Conservation (phyloP, 2,113 vertebrate species). For the Numenius arquata region DNA sequence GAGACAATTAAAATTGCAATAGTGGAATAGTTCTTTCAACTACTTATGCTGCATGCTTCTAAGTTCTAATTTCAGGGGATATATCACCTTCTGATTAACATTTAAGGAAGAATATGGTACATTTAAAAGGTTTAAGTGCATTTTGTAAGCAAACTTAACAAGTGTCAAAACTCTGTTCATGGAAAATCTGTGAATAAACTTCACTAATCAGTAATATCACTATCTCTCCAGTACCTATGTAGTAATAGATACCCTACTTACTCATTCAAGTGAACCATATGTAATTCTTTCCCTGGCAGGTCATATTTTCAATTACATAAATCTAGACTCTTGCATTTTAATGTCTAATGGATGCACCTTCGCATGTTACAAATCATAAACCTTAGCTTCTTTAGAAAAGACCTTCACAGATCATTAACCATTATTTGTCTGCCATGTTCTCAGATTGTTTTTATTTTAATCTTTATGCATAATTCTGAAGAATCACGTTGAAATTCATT, state of each 20-base stretch:
- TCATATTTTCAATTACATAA: not conserved
- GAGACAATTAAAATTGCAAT: not conserved
- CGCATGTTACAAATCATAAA: not conserved
- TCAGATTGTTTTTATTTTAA: not conserved
- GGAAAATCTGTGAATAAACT: not conserved
- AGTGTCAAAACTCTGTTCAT: not conserved
- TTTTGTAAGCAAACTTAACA: not conserved
- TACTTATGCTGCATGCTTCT: not conserved
- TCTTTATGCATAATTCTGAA: not conserved
- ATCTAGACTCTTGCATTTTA: not conserved
- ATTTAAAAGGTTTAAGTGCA: not conserved
- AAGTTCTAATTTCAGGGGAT: not conserved
- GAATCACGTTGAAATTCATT: not conserved
- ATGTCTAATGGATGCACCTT: not conserved
- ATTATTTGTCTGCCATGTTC: not conserved
- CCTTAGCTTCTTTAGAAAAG: not conserved
- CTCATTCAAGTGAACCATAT: not conserved
- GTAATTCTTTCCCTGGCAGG: not conserved
- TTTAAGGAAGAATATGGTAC: not conserved
- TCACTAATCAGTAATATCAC: not conserved
- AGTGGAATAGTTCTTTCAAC: not conserved
- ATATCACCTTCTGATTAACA: not conserved
- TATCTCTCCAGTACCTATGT: not conserved
- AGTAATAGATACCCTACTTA: not conserved
- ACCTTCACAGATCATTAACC: not conserved